Percentiles rank a stretch among this genome's conserved stretches.
These are phyloP conservation scores for Podarcis cretensis DNA, from an alignment of 2,113 vertebrate genomes.

Conservation along the genomic window DNA sequence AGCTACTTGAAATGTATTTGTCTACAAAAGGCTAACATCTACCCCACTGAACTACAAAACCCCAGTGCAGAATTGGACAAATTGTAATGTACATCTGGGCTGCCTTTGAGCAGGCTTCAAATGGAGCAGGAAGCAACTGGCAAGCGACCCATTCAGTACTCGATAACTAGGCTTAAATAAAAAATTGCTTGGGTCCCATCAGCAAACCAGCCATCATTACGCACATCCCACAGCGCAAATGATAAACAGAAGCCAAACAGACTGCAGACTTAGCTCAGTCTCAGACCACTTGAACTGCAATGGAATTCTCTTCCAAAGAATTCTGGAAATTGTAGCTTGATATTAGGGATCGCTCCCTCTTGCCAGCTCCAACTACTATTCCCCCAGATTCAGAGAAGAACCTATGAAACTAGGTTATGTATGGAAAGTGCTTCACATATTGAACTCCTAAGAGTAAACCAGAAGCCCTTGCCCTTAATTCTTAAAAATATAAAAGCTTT, in stretches of 20 bases:
- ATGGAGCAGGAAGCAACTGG: conserved; percentile 49
- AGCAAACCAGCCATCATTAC: not conserved
- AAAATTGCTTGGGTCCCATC: not conserved
- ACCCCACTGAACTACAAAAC: conserved; percentile 67
- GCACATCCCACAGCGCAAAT: not conserved
- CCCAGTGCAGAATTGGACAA: conserved; percentile 53
- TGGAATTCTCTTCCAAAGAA: not conserved
- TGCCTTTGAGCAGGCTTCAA: conserved; percentile 53
- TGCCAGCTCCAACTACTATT: not conserved
- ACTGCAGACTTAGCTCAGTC: not conserved
- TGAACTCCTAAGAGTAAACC: not conserved
- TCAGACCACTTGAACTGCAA: not conserved
- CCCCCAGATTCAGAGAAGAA: not conserved
- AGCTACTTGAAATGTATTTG: conserved; percentile 66
- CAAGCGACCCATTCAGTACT: conserved; percentile 20
- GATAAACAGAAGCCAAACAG: not conserved
- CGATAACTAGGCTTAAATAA: conserved; percentile 25
- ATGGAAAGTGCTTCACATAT: not conserved
- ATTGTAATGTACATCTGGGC: conserved; percentile 65
- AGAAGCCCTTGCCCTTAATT: too few species aligned
- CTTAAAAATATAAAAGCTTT: not conserved
- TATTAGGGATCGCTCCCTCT: not conserved
- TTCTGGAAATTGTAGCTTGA: not conserved
- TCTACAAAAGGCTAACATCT: conserved; percentile 70
- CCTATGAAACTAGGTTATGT: not conserved